phyloP scores from a whole-genome alignment of 2,113 vertebrate genomes.

The Candoia aspera region DNA sequence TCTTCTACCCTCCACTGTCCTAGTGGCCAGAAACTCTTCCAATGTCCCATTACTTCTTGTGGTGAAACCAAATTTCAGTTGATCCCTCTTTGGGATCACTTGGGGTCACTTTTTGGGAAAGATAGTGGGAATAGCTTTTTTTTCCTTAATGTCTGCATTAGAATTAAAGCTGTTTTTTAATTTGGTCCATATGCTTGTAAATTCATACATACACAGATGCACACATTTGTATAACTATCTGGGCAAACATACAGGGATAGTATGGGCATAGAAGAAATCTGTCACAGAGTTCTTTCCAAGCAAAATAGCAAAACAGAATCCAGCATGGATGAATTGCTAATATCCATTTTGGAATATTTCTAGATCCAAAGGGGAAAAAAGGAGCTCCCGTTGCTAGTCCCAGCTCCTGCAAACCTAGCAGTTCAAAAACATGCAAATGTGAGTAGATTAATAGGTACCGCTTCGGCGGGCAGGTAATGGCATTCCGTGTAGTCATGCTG shows the following conservation, averaged over 20 bases:
- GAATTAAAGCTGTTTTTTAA: neutral
- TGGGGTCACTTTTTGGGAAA: neutral
- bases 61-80: neutral
- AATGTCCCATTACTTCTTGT: neutral
- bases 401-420: too few species aligned
- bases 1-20: neutral
- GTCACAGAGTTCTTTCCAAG: neutral
- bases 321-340: neutral
- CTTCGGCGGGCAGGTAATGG: too few species aligned
- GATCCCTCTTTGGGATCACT: neutral
- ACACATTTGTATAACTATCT: neutral
- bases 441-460: too few species aligned
- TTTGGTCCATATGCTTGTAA: neutral
- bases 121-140: neutral
- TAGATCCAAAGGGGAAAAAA: neutral
- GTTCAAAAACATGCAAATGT: too few species aligned
- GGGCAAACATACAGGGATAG: neutral
- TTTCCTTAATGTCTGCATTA: neutral
- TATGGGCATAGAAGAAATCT: neutral
- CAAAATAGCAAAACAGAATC: neutral
- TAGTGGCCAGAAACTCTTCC: neutral
- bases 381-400: too few species aligned
- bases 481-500: too few species aligned
- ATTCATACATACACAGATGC: neutral
- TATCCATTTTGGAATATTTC: neutral